These are phyloP conservation scores for Gavialis gangeticus DNA, from an alignment of 2,113 vertebrate genomes.

Conservation along the genomic window DNA sequence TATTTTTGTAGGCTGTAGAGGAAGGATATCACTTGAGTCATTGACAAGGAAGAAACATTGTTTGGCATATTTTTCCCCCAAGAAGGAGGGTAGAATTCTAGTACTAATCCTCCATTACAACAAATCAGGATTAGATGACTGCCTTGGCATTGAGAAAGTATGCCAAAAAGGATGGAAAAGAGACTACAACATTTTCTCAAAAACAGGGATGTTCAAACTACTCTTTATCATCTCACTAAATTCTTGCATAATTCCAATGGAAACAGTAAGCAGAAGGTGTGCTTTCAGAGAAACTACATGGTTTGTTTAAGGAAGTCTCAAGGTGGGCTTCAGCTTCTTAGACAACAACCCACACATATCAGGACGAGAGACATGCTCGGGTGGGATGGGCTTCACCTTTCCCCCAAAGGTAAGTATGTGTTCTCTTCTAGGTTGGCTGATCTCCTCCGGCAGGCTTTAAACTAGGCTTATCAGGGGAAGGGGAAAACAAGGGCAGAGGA, in stretches of 20 bases:
- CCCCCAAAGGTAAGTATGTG: too few relatives aligned
- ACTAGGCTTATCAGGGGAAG: too few relatives aligned
- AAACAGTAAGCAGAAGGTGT: not conserved
- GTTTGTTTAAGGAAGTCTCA: not conserved
- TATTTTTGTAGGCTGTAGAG: slow-evolving; percentile 40
- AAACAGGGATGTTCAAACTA: not conserved
- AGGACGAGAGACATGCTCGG: too few relatives aligned
- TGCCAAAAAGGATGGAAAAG: not conserved
- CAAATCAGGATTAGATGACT: not conserved
- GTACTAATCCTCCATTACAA: not conserved
- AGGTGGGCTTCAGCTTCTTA: too few relatives aligned
- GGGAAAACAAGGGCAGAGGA: too few relatives aligned
- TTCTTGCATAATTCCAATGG: not conserved
- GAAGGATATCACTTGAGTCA: slow-evolving; percentile 44
- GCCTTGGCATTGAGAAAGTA: not conserved
- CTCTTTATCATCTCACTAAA: not conserved
- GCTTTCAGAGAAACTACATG: not conserved
- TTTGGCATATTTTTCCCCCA: not conserved
- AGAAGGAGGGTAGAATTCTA: not conserved
- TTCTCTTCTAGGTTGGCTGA: too few relatives aligned
- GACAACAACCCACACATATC: too few relatives aligned
- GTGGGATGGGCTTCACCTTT: too few relatives aligned
- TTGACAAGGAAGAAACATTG: slow-evolving; percentile 40
- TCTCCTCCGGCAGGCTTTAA: too few relatives aligned
- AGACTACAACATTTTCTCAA: not conserved